Base-by-base conservation (phyloP, 2,113 vertebrate genomes). In the Brachyistius frenatus region DNA sequence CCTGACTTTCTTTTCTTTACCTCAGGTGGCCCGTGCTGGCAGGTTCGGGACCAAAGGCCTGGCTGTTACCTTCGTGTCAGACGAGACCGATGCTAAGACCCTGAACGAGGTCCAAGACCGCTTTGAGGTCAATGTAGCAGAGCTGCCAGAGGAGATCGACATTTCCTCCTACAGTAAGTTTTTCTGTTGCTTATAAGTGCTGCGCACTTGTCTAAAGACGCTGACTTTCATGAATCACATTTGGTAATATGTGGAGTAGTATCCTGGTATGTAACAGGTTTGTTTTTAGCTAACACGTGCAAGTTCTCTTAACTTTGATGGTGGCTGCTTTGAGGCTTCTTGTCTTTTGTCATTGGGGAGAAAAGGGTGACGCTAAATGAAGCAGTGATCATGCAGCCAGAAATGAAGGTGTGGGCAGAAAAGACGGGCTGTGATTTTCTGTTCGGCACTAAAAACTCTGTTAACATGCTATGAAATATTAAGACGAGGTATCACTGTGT, bases 111-210 rank as follows among this genome's bases (percentile, higher is more conserved):
- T 97, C 46, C 96, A 97, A 73, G 96, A 97, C 76, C 93, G 96
- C 15, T 97, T 97, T n/a, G 96, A 97, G 80, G 96, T 97, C 76
- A 97, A 97, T 0, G 96, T 97, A 54, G 95, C 96, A 0, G 96
- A 97, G 83, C 94, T 97, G 9, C 96, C 96, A 2, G 96, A 96
- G 54, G 96, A 97, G 84, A 96, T 97, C 0, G 96, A 97, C 69
- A 97, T 97, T 81, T 97, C 96, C 72, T 96, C 96, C 31, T 97
- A 97, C 90, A 97, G 96, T 97, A 84, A 95, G 96, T 81, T 66
- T 10, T 64, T 10, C 13, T 33, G 5, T 63, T 37, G 0, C 47
- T 36, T 23, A 14, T 23, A 47, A 14, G 4, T 7, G 9, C 52
- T 7, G 15, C 7, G 11, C 32, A 32, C 5, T 60, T 66, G n/a